phyloP scores from a whole-genome alignment of 2,888 invertebrate genomes.

The Drosophila heteroneura region DNA sequence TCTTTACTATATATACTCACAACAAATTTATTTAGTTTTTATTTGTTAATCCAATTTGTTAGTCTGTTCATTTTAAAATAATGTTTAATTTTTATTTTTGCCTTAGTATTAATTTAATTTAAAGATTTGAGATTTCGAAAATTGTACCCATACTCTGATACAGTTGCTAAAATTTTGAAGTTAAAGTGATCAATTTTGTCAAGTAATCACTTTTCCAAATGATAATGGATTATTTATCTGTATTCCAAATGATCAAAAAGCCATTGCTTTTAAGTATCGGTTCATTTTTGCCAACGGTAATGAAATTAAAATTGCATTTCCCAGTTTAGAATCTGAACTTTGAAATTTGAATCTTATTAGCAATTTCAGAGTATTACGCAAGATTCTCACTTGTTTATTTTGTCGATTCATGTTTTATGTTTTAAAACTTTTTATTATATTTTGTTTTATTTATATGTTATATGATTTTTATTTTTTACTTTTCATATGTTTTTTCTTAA shows the following conservation, averaged over 20 bases:
- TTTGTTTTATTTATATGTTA: constrained; percentile 24
- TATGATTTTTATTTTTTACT: constrained; percentile 18
- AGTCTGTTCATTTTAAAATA: neutral
- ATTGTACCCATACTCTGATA: neutral
- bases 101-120: constrained; percentile 5
- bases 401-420: constrained; percentile 18
- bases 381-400: neutral
- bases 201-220: neutral
- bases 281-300: neutral
- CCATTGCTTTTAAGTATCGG: neutral
- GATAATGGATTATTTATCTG: neutral
- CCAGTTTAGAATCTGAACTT: neutral
- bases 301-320: neutral
- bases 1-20: constrained; percentile 12
- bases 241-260: neutral
- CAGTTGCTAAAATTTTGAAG: neutral
- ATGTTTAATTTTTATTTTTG: neutral
- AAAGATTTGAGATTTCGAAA: neutral
- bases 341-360: neutral
- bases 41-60: constrained; percentile 13
- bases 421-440: constrained; percentile 5
- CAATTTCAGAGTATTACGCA: neutral
- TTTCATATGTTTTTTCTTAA: constrained; percentile 1
- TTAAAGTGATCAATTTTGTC: neutral
- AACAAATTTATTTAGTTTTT: constrained; percentile 1